Percentiles rank a stretch among this genome's conserved stretches.
Evolutionary conservation across 2,888 invertebrate species (phyloP).

Genomic region (Liodrosophila aerea): DNA sequence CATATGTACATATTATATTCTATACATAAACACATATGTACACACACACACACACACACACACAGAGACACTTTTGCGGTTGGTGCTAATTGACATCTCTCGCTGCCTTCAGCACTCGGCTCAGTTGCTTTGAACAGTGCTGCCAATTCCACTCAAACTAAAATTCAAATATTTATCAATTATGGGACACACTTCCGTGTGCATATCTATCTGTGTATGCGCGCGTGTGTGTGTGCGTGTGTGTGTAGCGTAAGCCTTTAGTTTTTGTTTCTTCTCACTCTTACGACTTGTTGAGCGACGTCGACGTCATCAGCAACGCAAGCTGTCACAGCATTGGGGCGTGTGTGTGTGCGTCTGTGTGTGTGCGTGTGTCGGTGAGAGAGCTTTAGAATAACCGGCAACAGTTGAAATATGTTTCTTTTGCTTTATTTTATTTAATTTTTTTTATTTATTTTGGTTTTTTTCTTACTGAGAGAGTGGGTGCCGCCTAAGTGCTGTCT

Average conservation of each 20-base stretch:
- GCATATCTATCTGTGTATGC: constrained; percentile 23
- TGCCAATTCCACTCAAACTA: constrained; percentile 50
- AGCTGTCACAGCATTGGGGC: constrained; percentile 16
- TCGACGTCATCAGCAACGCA: constrained; percentile 47
- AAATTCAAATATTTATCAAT: constrained; percentile 47
- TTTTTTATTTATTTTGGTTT: constrained; percentile 18
- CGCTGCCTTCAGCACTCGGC: constrained; percentile 28
- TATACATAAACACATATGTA: constrained; percentile 14
- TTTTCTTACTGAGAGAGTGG: constrained; percentile 51
- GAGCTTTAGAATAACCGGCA: constrained; percentile 60
- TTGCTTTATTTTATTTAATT: constrained; percentile 14
- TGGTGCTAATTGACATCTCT: constrained; percentile 66
- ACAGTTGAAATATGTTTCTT: constrained; percentile 66
- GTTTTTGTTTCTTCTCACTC: constrained; percentile 28
- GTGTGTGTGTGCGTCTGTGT: constrained; percentile 10
- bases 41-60: too few relatives aligned
- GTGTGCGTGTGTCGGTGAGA: constrained; percentile 40
- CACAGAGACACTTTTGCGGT: constrained; percentile 55
- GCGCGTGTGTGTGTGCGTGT: background rate
- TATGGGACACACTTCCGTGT: constrained; percentile 48
- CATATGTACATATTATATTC: background rate
- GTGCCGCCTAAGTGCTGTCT: constrained; percentile 72
- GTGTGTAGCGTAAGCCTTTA: background rate
- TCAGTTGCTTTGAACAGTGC: constrained; percentile 37
- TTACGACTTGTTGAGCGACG: constrained; percentile 52